Evolutionary conservation across 2,113 vertebrate species (phyloP).

Genomic region (Thymallus thymallus): DNA sequence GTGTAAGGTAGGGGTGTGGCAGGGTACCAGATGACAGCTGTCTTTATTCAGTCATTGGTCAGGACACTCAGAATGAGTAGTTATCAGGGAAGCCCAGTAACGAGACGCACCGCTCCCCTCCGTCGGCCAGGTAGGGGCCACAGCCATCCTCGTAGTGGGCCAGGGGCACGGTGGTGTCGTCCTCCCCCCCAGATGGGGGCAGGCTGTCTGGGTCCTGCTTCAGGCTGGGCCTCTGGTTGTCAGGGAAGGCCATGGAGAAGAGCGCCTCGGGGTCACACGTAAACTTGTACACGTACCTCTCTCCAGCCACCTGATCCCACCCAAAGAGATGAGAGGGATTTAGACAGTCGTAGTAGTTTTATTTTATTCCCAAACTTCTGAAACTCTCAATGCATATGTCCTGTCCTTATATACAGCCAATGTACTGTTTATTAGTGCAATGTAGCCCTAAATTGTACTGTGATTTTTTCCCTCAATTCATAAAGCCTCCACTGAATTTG

Average conservation of each 20-base stretch:
- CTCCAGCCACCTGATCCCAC: conserved; percentile 84
- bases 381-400: too few relatives aligned
- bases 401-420: too few relatives aligned
- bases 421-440: too few relatives aligned
- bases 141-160: conserved; percentile 84
- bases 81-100: conserved; percentile 79
- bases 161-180: conserved; percentile 78
- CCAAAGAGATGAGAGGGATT: not conserved
- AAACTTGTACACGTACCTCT: conserved; percentile 95
- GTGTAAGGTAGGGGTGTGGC: not conserved
- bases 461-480: too few relatives aligned
- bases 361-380: conserved; percentile 53
- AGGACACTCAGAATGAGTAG: conserved; percentile 74
- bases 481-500: not conserved
- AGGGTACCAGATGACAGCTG: not conserved
- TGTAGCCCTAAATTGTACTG: too few relatives aligned
- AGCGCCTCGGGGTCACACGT: conserved; percentile 92
- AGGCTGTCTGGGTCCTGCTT: conserved; percentile 78
- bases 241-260: conserved; percentile 92
- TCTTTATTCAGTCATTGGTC: not conserved
- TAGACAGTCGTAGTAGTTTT: not conserved
- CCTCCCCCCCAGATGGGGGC: conserved; percentile 76
- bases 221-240: conserved; percentile 88
- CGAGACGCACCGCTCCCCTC: conserved; percentile 74
- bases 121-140: conserved; percentile 79